A percentile compares a stretch with the other conserved stretches of the same genome.
phyloP scores from a whole-genome alignment of 2,888 invertebrate genomes.

The Rhaphigaster nebulosa region DNA sequence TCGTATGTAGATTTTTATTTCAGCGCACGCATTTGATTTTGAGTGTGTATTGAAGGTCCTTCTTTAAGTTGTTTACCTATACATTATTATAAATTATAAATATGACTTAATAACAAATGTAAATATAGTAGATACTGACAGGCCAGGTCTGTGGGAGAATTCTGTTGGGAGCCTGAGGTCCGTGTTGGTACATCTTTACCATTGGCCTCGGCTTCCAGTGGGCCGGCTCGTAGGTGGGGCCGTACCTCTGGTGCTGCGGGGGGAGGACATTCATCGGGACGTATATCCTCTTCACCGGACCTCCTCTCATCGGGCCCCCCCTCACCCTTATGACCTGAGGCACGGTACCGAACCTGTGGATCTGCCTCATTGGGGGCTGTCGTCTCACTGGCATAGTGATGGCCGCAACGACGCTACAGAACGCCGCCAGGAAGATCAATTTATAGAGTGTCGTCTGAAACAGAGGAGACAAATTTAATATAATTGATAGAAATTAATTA shows the following conservation, averaged over 20 bases:
- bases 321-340: conserved; percentile 49
- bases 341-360: not conserved
- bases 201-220: conserved; percentile 25
- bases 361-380: conserved; percentile 2
- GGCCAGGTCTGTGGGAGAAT: not conserved
- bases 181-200: conserved; percentile 35
- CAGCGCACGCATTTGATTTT: too few relatives aligned
- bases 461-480: not conserved
- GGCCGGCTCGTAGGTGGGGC: not conserved
- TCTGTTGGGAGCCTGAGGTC: not conserved
- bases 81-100: too few relatives aligned
- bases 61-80: too few relatives aligned
- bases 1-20: too few relatives aligned
- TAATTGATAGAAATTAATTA: not conserved
- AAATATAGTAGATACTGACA: not conserved
- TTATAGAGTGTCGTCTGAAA: not conserved
- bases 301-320: not conserved
- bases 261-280: conserved; percentile 52
- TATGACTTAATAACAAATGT: too few relatives aligned
- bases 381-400: not conserved
- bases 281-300: conserved; percentile 55
- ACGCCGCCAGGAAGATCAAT: not conserved
- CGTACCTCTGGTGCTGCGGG: conserved; percentile 1
- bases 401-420: not conserved
- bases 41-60: too few relatives aligned